Percentiles rank a stretch among this genome's conserved stretches.
phyloP scores from a whole-genome alignment of 2,797 vertebrate genomes.

The Pseudocheirus occidentalis region DNA sequence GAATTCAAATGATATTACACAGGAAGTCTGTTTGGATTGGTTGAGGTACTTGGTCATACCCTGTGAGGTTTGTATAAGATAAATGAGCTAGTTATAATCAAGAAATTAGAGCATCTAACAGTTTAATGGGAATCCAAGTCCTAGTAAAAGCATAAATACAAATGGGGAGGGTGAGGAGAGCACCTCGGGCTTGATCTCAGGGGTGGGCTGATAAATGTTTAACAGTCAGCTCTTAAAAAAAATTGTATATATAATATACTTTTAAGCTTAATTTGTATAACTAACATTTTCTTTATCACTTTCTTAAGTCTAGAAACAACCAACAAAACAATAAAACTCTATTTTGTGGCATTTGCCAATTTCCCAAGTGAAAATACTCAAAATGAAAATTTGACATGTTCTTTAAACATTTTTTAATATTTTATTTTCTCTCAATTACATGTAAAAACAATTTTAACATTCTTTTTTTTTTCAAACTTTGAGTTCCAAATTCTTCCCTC shows the following conservation, averaged over 20 bases:
- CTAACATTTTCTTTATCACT: not conserved
- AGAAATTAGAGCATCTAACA: not conserved
- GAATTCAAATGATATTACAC: not conserved
- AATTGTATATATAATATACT: not conserved
- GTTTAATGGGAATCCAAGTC: not conserved
- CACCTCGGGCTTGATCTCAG: not conserved
- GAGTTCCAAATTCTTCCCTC: not conserved
- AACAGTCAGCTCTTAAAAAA: not conserved
- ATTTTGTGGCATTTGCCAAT: not conserved
- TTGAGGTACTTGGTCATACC: not conserved
- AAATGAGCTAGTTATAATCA: not conserved
- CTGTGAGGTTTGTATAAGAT: not conserved
- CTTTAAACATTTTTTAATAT: not conserved
- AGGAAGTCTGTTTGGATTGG: not conserved
- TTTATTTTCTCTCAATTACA: not conserved
- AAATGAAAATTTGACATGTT: not conserved
- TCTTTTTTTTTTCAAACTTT: not conserved
- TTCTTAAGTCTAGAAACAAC: not conserved
- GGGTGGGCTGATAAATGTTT: not conserved
- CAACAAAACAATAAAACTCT: not conserved
- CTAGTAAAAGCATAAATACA: not conserved
- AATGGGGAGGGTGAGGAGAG: not conserved
- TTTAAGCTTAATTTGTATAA: not conserved
- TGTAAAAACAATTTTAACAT: not conserved
- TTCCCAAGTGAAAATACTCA: not conserved